Base-by-base conservation (phyloP, 1,140 invertebrate genomes). In the Caenorhabditis inopinata region DNA sequence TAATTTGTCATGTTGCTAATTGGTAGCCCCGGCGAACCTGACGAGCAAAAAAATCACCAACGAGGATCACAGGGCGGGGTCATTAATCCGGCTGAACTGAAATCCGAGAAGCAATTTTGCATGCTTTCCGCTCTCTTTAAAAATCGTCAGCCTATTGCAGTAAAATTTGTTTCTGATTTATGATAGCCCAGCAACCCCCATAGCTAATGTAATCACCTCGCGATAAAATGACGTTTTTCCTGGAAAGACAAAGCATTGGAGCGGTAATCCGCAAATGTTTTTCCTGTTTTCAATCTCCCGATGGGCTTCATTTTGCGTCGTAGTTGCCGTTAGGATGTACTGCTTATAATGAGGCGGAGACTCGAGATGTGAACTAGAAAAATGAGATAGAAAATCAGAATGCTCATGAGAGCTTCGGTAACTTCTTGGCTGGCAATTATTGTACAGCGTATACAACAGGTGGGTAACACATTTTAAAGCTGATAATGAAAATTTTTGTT, bases 1-100 rank as follows among this genome's bases (percentile, higher is more conserved):
- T 58, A 58, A 58, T 58, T 58, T 58, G 51, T 58, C 51, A 58
- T 68, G 32, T 68, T 68, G 58, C 58, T 68, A 68, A 68, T 68
- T 68, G 58, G n/a, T 18, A 42, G 32, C 14, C n/a, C n/a, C n/a
- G n/a, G n/a, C n/a, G n/a, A n/a, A n/a, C n/a, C n/a, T n/a, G n/a
- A n/a, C n/a, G n/a, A n/a, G n/a, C n/a, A n/a, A n/a, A n/a, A n/a
- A n/a, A n/a, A n/a, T n/a, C n/a, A n/a, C n/a, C n/a, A n/a, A n/a
- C n/a, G n/a, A n/a, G n/a, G n/a, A n/a, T n/a, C n/a, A n/a, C n/a
- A n/a, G n/a, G n/a, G n/a, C n/a, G n/a, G n/a, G n/a, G n/a, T n/a
- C n/a, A n/a, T n/a, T n/a, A n/a, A n/a, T n/a, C n/a, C n/a, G n/a
- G n/a, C n/a, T n/a, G n/a, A n/a, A n/a, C n/a, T n/a, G n/a, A n/a